phyloP scores from a whole-genome alignment of 2,797 vertebrate genomes.

The Danio albolineatus region DNA sequence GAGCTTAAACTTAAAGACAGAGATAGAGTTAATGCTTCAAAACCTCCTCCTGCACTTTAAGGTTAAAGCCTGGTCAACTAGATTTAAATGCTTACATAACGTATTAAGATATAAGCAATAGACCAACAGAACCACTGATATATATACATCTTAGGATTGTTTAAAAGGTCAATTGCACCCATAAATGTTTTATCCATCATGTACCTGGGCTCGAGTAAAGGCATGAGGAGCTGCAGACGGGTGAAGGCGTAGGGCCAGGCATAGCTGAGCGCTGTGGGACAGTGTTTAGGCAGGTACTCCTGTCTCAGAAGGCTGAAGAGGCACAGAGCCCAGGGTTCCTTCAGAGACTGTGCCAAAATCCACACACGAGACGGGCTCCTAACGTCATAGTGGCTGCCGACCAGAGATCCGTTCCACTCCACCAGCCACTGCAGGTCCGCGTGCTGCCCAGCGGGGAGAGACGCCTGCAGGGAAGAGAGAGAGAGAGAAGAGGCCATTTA shows the following conservation, averaged over 20 bases:
- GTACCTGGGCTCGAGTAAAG: conserved; percentile 95
- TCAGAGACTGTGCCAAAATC: conserved; percentile 96
- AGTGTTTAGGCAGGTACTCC: conserved; percentile 95
- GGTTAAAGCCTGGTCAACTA: conserved; percentile 25
- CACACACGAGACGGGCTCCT: conserved; percentile 97
- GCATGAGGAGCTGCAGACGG: conserved; percentile 92
- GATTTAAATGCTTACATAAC: conserved; percentile 17
- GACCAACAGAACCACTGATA: neutral
- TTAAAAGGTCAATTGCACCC: neutral
- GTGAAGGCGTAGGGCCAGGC: conserved; percentile 98
- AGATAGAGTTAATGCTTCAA: conserved; percentile 7
- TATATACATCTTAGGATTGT: neutral
- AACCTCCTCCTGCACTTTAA: conserved; percentile 13
- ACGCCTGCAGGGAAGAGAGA: conserved; percentile 74
- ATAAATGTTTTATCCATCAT: conserved; percentile 7
- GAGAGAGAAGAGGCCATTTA: neutral
- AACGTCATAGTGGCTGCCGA: conserved; percentile 96
- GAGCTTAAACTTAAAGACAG: conserved; percentile 27
- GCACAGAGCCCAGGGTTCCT: conserved; percentile 97
- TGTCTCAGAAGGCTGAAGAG: conserved; percentile 96
- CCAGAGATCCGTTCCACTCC: conserved; percentile 93
- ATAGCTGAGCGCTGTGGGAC: conserved; percentile 93
- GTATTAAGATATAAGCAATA: neutral
- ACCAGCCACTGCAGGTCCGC: conserved; percentile 97
- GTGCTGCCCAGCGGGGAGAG: conserved; percentile 86